Conservation (phyloP, 2,888 invertebrate genomes). For the Nephrocerus scutellatus region DNA sequence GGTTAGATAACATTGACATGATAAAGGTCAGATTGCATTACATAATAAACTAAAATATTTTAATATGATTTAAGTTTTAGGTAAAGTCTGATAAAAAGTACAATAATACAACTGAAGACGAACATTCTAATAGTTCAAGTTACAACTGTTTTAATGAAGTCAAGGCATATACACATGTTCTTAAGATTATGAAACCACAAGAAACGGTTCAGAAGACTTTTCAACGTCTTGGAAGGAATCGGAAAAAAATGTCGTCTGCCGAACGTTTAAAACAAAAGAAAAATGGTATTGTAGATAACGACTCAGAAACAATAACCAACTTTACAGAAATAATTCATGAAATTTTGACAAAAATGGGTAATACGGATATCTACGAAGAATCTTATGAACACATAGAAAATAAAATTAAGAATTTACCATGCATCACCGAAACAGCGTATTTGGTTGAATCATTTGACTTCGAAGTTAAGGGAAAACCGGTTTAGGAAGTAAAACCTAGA, state of each 20-base stretch:
- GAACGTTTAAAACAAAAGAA: conserved; percentile 82
- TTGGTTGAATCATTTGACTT: no score
- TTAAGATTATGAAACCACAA: conserved; percentile 64
- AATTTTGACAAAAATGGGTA: conserved; percentile 74
- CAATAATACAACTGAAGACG: conserved; percentile 29
- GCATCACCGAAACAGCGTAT: conserved; percentile 29
- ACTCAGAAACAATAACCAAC: conserved; percentile 62
- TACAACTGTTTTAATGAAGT: conserved; percentile 58
- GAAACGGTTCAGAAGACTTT: conserved; percentile 81
- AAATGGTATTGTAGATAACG: conserved; percentile 60
- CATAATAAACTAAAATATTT: no score
- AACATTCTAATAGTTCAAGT: conserved; percentile 49
- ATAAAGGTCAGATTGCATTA: conserved; percentile 72
- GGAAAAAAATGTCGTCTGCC: conserved; percentile 67
- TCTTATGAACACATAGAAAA: conserved; percentile 70
- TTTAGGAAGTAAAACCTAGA: no score
- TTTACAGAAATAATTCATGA: conserved; percentile 85
- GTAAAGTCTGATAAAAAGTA: conserved; percentile 37
- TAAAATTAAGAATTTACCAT: conserved; percentile 31
- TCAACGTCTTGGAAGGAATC: conserved; percentile 64
- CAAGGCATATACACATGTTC: conserved; percentile 63
- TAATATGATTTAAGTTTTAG: no score
- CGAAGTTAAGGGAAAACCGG: no score
- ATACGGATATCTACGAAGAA: conserved; percentile 94
- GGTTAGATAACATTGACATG: conserved; percentile 98